Percentiles rank a stretch among this genome's conserved stretches.
phyloP scores from a whole-genome alignment of 2,888 invertebrate species.

The Hololepta plana region DNA sequence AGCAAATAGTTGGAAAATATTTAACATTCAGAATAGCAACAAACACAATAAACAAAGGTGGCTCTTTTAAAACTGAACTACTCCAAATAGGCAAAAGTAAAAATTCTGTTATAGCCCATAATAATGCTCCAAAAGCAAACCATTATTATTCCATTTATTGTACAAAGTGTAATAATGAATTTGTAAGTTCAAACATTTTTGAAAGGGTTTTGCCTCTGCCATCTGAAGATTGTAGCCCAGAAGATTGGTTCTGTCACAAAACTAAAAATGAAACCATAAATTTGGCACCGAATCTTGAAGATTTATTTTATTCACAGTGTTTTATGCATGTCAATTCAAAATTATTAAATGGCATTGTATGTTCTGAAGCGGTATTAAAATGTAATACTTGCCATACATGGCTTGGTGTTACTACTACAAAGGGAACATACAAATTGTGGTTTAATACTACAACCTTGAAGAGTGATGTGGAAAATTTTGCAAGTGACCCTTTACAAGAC shows the following conservation, averaged over 20 bases:
- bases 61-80: slow-evolving; percentile 20
- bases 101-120: slow-evolving; percentile 2
- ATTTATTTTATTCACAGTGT: slow-evolving; percentile 38
- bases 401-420: slow-evolving; percentile 33
- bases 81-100: slow-evolving; percentile 10
- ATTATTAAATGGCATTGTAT: slow-evolving; percentile 21
- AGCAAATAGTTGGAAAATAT: slow-evolving; percentile 16
- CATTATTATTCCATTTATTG: slow-evolving; percentile 19
- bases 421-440: slow-evolving; percentile 32
- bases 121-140: slow-evolving; percentile 20
- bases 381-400: slow-evolving; percentile 39
- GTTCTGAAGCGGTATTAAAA: slow-evolving; percentile 30
- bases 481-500: slow-evolving; percentile 25
- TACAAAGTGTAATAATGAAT: no score
- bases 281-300: slow-evolving; percentile 31
- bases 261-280: slow-evolving; percentile 13
- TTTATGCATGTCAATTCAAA: slow-evolving; percentile 32
- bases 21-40: slow-evolving; percentile 23
- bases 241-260: slow-evolving; percentile 49
- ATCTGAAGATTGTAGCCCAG: slow-evolving; percentile 36
- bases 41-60: slow-evolving; percentile 13
- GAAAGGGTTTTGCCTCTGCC: slow-evolving; percentile 42
- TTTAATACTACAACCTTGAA: slow-evolving; percentile 33
- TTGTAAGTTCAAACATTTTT: no score
- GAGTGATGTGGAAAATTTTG: slow-evolving; percentile 15